Evolutionary conservation across 2,888 invertebrate species (phyloP).

Genomic region (Drosophila sordidula): DNA sequence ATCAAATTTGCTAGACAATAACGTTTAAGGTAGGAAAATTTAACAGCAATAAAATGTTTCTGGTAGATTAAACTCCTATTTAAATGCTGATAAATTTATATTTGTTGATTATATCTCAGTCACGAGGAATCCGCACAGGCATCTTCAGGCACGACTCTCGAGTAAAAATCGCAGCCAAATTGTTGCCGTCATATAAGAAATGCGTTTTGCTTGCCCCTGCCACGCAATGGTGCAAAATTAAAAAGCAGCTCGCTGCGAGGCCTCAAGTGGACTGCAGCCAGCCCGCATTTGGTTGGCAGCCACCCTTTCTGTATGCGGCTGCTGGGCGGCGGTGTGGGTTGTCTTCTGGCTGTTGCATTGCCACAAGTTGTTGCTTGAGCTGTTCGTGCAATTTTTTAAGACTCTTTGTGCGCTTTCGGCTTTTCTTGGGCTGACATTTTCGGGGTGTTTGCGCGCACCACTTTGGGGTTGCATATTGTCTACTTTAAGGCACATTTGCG

Average conservation of each 20-base stretch:
- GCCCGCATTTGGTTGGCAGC: constrained; percentile 53
- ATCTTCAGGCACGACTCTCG: constrained; percentile 21
- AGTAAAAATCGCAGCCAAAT: constrained; percentile 41
- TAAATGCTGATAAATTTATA: no score
- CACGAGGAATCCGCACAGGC: constrained; percentile 4
- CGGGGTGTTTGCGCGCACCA: constrained; percentile 52
- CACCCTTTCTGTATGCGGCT: constrained; percentile 46
- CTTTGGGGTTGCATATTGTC: constrained; percentile 71
- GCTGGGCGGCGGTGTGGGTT: constrained; percentile 48
- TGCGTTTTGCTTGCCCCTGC: constrained; percentile 54
- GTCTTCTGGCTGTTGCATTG: constrained; percentile 72
- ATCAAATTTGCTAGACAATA: no score
- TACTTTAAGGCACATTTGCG: constrained; percentile 52
- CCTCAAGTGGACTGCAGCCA: constrained; percentile 65
- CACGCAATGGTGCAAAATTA: constrained; percentile 51
- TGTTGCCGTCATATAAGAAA: constrained; percentile 42
- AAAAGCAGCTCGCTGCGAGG: constrained; percentile 46
- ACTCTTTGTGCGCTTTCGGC: constrained; percentile 37
- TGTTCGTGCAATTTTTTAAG: constrained; percentile 64
- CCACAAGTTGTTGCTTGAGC: constrained; percentile 63
- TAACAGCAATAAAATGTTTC: no score
- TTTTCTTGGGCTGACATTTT: constrained; percentile 54
- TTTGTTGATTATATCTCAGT: background rate
- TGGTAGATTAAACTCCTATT: no score
- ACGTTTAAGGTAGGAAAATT: no score